Base-by-base conservation (phyloP, 1,140 invertebrate genomes). In the Battus philenor region DNA sequence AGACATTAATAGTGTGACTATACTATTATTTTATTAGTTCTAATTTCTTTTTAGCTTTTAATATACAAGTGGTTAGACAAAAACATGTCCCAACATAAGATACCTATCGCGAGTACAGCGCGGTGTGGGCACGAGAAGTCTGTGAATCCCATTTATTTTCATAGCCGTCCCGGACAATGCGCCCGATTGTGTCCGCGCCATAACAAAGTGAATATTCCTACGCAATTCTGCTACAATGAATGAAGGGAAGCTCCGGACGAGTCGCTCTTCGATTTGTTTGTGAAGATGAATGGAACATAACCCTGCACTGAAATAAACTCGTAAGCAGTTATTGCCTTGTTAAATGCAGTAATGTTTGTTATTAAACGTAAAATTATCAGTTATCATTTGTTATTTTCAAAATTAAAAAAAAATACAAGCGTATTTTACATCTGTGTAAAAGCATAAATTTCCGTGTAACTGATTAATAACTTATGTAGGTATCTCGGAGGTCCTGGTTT, bases 241-340 rank as follows among this genome's bases (percentile, higher is more conserved):
- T 72, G 72, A 76, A 68, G 62, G 76, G 65, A 68, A 62, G 64
- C 47, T 43, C 20, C 38, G 49, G 38, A 44, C 49, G 56, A 38
- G 39, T 46, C 29, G 51, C 56, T 65, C 24, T 74, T 72, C 63
- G 64, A 76, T 71, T 76, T 76, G 70, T 68, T 54, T 46, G 53
- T 38, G 26, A 51, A 60, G 56, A 68, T 81, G 70, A 81, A 81
- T 81, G 66, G 77, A 72, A 69, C 61, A 77, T 81, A 73, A 81
- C 67, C 61, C 34, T 17, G 33, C 13, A 49, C 44, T 52, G 59
- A 59, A 64, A 67, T 68, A 66, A 54, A 32, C 45, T 47, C 38
- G 57, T 47, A 54, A 52, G 47, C 27, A 36, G 54, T 59, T 69
- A 51, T 39, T 67, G 47, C 50, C 39, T 33, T 18, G 32, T 30